A percentile compares a stretch with the other conserved stretches of the same genome.
phyloP scores from a whole-genome alignment of 2,797 vertebrate genomes.

The Cephalopachus bancanus region DNA sequence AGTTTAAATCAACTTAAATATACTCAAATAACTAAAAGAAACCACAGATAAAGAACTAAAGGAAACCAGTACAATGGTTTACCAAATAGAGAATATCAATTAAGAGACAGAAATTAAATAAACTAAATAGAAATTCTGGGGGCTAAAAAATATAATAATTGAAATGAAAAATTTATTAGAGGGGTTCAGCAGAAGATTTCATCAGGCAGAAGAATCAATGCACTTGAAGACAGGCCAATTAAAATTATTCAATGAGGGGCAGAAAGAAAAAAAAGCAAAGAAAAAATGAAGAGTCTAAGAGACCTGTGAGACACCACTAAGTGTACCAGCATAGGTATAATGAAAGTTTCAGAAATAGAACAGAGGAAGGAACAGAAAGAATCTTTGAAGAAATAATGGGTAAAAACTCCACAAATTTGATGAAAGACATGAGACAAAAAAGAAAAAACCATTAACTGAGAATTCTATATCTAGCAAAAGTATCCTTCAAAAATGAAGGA shows the following conservation, averaged over 20 bases:
- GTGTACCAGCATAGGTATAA: neutral
- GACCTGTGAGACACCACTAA: neutral
- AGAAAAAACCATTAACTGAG: neutral
- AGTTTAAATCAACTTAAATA: neutral
- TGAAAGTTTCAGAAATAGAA: neutral
- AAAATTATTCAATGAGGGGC: constrained; percentile 25
- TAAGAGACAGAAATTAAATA: constrained; percentile 12
- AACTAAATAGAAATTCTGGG: constrained; percentile 30
- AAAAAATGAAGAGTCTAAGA: neutral
- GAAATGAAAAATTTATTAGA: constrained; percentile 52
- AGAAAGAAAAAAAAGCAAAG: constrained; percentile 34
- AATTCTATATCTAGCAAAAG: constrained; percentile 17
- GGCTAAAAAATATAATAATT: neutral
- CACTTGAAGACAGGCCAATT: neutral
- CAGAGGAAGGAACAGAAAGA: neutral
- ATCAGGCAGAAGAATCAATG: constrained; percentile 14
- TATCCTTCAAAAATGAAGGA: constrained; percentile 3
- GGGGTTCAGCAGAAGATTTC: neutral
- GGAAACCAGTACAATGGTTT: constrained; percentile 6
- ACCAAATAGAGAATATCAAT: constrained; percentile 14
- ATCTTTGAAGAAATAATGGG: neutral
- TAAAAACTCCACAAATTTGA: neutral
- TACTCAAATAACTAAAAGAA: neutral
- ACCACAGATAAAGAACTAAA: neutral
- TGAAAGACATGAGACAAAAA: neutral